Base-by-base conservation (phyloP, 2,888 invertebrate genomes). In the Stenodera caucasica region DNA sequence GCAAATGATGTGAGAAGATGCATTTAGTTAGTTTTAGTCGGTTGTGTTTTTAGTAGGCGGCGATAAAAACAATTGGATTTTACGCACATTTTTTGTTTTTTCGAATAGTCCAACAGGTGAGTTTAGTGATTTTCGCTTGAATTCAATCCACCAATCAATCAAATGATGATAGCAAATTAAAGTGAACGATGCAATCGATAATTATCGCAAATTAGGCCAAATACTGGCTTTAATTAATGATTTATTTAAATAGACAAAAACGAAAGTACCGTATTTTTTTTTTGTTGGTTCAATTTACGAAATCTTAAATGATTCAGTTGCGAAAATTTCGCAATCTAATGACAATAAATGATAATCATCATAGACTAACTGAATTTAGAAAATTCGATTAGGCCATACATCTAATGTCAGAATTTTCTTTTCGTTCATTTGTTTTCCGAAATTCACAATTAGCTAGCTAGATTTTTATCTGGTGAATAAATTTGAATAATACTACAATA, bases 11-110 rank as follows among this genome's bases (percentile, higher is more conserved):
- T 21, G 72, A 70, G 71, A 71, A 68, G 69, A 59, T 64, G 71
- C 71, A 72, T 72, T 72, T 72, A 73, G 72, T 73, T 72, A 71
- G 72, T 74, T 70, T 69, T 70, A 68, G 68, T 66, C 65, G 5
- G 45, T 45, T 45, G 45, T 45, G 45, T 45, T 45, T 45, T 45
- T 14, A 32, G 29, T 29, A 29, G 29, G 7, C 3, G 51, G 23
- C n/a, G n/a, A n/a, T n/a, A 40, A 26, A 26, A 55, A 21, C 18
- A 26, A 14, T 35, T 33, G 30, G 30, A 53, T 51, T 49, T 49
- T 32, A 15, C n/a, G n/a, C n/a, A n/a, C n/a, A n/a, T n/a, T n/a
- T n/a, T n/a, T n/a, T n/a, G n/a, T n/a, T n/a, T n/a, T n/a, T n/a
- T n/a, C n/a, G n/a, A n/a, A n/a, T n/a, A n/a, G n/a, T 2, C 51